Percentiles rank a stretch among this genome's conserved stretches.
Conservation (phyloP, 2,113 vertebrate genomes). For the Mellivora capensis region DNA sequence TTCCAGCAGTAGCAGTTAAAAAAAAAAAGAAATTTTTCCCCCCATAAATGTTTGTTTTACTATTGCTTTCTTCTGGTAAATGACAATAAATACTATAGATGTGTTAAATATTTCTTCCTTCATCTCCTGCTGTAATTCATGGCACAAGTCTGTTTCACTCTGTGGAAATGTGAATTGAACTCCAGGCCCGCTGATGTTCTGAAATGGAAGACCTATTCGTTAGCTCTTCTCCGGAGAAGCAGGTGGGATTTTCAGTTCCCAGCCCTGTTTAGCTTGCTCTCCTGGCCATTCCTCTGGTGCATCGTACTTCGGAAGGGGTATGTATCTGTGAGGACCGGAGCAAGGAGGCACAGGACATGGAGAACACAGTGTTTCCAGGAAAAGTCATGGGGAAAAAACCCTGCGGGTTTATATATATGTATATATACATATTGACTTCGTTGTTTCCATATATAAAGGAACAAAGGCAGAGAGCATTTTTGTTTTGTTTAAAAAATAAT, state of each 20-base stretch:
- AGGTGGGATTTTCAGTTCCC: not conserved
- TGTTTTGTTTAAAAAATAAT: not conserved
- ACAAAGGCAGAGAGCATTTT: not conserved
- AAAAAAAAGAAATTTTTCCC: slow-evolving; percentile 21
- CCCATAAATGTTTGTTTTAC: slow-evolving; percentile 54
- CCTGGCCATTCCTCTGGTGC: not conserved
- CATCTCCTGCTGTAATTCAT: slow-evolving; percentile 10
- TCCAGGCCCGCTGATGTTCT: not conserved
- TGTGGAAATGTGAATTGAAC: not conserved
- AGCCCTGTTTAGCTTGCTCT: not conserved
- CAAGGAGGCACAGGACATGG: not conserved
- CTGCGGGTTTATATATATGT: too few relatives aligned
- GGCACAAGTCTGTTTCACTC: not conserved
- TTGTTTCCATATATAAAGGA: not conserved
- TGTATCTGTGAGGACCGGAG: not conserved
- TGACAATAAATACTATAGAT: slow-evolving; percentile 68
- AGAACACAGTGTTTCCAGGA: not conserved
- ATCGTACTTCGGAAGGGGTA: not conserved
- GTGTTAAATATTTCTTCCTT: slow-evolving; percentile 36
- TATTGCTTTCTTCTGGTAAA: slow-evolving; percentile 67
- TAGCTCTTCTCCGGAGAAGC: not conserved
- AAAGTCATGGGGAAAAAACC: not conserved
- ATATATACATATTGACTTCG: not conserved
- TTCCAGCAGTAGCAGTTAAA: slow-evolving; percentile 67
- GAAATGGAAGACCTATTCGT: not conserved